Conservation (phyloP, 1,140 invertebrate species). For the Drosophila varians region DNA sequence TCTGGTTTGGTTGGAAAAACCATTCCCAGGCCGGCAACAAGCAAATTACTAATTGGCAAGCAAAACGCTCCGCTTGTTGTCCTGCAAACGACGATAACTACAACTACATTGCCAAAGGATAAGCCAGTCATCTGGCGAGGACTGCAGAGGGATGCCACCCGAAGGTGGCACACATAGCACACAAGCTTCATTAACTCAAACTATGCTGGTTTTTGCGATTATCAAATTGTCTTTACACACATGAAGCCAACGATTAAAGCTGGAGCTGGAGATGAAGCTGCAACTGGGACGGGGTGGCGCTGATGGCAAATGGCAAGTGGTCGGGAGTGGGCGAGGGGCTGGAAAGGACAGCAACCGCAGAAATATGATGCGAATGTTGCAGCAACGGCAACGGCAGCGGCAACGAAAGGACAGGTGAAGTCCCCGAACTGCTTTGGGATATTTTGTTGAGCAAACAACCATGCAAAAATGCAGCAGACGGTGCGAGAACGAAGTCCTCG, state of each 20-base stretch:
- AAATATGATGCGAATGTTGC: constrained; percentile 61
- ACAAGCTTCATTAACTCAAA: constrained; percentile 82
- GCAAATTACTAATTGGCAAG: constrained; percentile 82
- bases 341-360: constrained; percentile 56
- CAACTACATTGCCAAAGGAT: constrained; percentile 23
- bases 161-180: constrained; percentile 52
- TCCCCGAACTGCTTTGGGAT: constrained; percentile 64
- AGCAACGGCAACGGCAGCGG: constrained; percentile 5
- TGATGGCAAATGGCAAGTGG: constrained; percentile 63
- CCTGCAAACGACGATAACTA: constrained; percentile 60
- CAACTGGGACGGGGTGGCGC: constrained; percentile 17
- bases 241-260: constrained; percentile 46
- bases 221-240: constrained; percentile 81
- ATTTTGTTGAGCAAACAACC: constrained; percentile 68
- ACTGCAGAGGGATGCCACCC: constrained; percentile 1
- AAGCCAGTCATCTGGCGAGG: constrained; percentile 3
- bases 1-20: constrained; percentile 12
- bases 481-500: constrained; percentile 32
- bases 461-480: constrained; percentile 68
- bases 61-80: constrained; percentile 79
- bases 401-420: constrained; percentile 37
- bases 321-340: neutral
- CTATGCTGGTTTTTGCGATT: constrained; percentile 81
- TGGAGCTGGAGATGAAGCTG: neutral
- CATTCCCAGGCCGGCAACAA: constrained; percentile 51